phyloP scores from a whole-genome alignment of 1,140 invertebrate species.

The Odontomachus brunneus region DNA sequence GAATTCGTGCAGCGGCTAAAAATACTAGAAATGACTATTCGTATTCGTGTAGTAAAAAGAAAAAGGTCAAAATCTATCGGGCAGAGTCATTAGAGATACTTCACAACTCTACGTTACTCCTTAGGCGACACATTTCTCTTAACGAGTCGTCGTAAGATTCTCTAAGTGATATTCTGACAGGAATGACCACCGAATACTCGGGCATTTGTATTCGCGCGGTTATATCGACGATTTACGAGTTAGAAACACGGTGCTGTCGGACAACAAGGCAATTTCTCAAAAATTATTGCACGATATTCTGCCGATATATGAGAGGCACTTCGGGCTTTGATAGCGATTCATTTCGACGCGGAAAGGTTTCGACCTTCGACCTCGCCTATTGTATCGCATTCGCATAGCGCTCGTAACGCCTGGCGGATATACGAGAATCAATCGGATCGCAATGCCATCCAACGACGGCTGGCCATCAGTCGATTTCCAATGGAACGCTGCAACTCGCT shows the following conservation, averaged over 20 bases:
- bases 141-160: not conserved
- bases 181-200: not conserved
- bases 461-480: conserved; percentile 10
- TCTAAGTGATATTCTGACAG: not conserved
- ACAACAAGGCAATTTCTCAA: conserved; percentile 64
- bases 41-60: too few species aligned
- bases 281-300: conserved; percentile 63
- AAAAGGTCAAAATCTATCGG: too few species aligned
- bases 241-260: conserved; percentile 37
- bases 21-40: too few species aligned
- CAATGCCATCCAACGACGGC: conserved; percentile 16
- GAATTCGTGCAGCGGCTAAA: too few species aligned
- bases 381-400: not conserved
- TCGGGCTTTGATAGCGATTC: conserved; percentile 61
- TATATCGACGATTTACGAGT: conserved; percentile 58
- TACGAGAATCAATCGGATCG: conserved; percentile 57
- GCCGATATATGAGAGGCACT: conserved; percentile 49
- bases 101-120: not conserved
- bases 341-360: conserved; percentile 64
- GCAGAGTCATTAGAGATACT: too few species aligned
- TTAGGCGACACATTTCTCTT: not conserved
- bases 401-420: conserved; percentile 18
- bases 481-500: conserved; percentile 9
- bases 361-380: not conserved
- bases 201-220: not conserved